phyloP scores from a whole-genome alignment of 1,140 invertebrate genomes.

The silkworm (Bombyx mori) region DNA sequence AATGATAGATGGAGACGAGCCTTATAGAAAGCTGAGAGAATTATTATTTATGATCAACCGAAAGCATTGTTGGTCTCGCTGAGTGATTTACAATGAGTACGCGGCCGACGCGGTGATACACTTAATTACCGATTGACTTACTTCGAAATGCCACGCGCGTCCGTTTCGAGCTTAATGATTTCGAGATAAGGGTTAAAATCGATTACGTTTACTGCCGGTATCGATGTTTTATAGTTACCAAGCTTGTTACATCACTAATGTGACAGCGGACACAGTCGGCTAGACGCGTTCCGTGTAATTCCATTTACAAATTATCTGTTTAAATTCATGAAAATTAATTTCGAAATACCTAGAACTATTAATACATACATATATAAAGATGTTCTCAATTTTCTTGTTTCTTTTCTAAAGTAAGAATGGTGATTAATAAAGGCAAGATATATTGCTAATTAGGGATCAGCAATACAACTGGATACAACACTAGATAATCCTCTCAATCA shows the following conservation, averaged over 20 bases:
- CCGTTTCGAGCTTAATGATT: background rate
- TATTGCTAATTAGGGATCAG: too few species aligned
- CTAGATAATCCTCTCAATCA: too few species aligned
- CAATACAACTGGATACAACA: too few species aligned
- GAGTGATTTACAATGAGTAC: conserved; percentile 40
- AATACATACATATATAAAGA: too few species aligned
- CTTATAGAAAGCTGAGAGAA: conserved; percentile 43
- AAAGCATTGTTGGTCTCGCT: conserved; percentile 34
- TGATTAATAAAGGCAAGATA: too few species aligned
- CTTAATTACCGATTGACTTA: conserved; percentile 10
- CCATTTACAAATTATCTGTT: too few species aligned
- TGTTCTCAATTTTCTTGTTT: too few species aligned
- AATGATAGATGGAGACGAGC: conserved; percentile 50
- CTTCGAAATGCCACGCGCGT: conserved; percentile 2
- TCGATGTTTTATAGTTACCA: background rate
- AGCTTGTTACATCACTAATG: conserved; percentile 1
- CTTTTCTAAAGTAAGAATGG: too few species aligned
- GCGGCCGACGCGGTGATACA: conserved; percentile 16
- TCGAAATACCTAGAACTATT: too few species aligned
- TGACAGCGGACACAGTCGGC: background rate
- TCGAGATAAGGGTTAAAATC: background rate
- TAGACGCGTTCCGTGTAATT: too few species aligned
- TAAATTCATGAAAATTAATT: too few species aligned
- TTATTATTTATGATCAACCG: conserved; percentile 35
- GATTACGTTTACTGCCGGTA: background rate